phyloP scores from a whole-genome alignment of 2,888 invertebrate species.

The Heterodera filipjevi region DNA sequence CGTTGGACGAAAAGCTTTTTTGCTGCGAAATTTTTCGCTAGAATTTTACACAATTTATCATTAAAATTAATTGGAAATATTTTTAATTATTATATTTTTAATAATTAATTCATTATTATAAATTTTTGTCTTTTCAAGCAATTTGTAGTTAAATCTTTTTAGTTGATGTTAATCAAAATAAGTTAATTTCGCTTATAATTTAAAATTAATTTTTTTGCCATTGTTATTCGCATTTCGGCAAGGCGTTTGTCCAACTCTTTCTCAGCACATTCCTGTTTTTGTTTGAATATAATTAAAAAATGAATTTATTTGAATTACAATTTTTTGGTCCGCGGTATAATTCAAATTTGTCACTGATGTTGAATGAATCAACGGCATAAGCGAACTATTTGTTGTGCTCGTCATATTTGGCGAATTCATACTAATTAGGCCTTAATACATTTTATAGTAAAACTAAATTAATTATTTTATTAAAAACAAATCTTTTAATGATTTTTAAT shows the following conservation, averaged over 20 bases:
- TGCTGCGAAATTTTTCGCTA: constrained; percentile 8
- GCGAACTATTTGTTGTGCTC: not conserved
- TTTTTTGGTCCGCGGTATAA: not conserved
- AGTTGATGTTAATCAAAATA: too few species aligned
- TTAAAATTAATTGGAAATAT: too few species aligned
- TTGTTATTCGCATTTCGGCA: not conserved
- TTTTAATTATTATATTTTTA: not conserved
- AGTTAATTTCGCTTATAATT: too few species aligned
- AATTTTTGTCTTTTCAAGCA: too few species aligned
- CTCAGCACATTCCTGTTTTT: not conserved
- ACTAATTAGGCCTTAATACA: not conserved
- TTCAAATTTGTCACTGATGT: constrained; percentile 6
- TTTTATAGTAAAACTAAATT: too few species aligned
- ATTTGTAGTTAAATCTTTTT: too few species aligned
- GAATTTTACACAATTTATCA: not conserved
- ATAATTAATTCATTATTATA: too few species aligned
- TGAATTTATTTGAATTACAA: not conserved
- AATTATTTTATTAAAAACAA: too few species aligned
- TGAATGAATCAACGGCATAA: not conserved
- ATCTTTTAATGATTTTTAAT: too few species aligned
- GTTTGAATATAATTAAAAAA: not conserved
- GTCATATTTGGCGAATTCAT: not conserved
- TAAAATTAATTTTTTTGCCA: not conserved
- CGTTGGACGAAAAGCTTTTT: constrained; percentile 9
- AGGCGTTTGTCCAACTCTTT: not conserved